phyloP scores from a whole-genome alignment of 2,888 invertebrate genomes.

The Beris morrisii region DNA sequence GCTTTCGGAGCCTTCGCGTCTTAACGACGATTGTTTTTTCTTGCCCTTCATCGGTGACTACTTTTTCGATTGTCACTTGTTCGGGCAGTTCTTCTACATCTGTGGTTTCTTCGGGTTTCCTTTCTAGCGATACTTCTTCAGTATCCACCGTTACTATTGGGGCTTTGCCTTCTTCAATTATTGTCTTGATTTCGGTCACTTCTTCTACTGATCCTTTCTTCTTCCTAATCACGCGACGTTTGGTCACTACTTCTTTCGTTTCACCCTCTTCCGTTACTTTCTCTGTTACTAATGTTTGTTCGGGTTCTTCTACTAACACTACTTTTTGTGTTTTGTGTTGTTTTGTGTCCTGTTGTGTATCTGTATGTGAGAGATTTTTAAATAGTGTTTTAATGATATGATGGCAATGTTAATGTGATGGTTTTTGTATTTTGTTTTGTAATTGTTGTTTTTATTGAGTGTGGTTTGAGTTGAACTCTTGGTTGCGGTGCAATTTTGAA shows the following conservation, averaged over 20 bases:
- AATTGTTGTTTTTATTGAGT: slow-evolving; percentile 33
- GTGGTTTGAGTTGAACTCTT: slow-evolving; percentile 41
- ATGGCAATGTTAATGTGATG: not conserved
- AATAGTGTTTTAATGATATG: slow-evolving; percentile 38
- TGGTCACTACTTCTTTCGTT: slow-evolving; percentile 45
- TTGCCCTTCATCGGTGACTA: slow-evolving; percentile 42
- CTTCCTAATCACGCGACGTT: slow-evolving; percentile 50
- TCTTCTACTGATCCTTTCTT: slow-evolving; percentile 50
- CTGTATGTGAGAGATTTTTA: slow-evolving; percentile 48
- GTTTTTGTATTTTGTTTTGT: slow-evolving; percentile 33
- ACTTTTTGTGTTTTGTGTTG: slow-evolving; percentile 53
- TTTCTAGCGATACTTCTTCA: slow-evolving; percentile 39
- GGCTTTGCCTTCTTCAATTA: slow-evolving; percentile 52
- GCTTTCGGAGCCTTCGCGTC: slow-evolving; percentile 49
- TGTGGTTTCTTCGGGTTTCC: slow-evolving; percentile 40
- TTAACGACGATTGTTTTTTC: slow-evolving; percentile 45
- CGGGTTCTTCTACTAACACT: slow-evolving; percentile 32
- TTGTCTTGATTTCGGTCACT: slow-evolving; percentile 52
- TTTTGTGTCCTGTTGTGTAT: slow-evolving; percentile 49
- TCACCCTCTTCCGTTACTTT: slow-evolving; percentile 52
- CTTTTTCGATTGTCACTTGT: slow-evolving; percentile 34
- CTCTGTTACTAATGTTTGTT: slow-evolving; percentile 50
- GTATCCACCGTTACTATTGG: slow-evolving; percentile 40
- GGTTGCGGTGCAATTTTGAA: slow-evolving; percentile 40
- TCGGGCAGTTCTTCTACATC: slow-evolving; percentile 39